Percentiles rank a stretch among this genome's conserved stretches.
phyloP scores from a whole-genome alignment of 92 coral and sea anemone species.

The Epizoanthus illoricatus region DNA sequence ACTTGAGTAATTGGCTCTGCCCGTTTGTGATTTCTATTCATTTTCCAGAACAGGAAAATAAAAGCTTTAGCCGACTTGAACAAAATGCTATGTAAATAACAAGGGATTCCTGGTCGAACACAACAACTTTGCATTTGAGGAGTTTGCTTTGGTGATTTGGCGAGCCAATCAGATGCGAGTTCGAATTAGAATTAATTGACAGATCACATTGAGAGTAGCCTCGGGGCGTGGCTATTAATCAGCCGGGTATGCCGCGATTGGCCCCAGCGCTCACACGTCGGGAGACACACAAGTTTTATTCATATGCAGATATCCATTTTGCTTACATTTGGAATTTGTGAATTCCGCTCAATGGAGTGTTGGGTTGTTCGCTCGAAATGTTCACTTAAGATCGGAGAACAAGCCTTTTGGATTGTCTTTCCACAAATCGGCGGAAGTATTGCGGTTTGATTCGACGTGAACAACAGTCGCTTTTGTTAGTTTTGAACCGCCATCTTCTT shows the following conservation, averaged over 20 bases:
- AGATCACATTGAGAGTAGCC: conserved; percentile 71
- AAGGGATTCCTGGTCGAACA: conserved; percentile 52
- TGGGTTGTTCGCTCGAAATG: conserved; percentile 25
- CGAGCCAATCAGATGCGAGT: conserved; percentile 72
- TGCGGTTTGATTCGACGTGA: not conserved
- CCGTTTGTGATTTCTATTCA: conserved; percentile 35
- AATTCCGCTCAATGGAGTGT: conserved; percentile 50
- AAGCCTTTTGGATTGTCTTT: not conserved
- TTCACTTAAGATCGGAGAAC: not conserved
- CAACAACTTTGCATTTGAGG: conserved; percentile 67
- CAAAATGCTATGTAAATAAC: conserved; percentile 80
- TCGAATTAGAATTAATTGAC: conserved; percentile 83
- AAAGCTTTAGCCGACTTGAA: conserved; percentile 52
- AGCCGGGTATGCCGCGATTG: conserved; percentile 76
- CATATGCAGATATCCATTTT: conserved; percentile 64
- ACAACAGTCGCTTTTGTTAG: conserved; percentile 3
- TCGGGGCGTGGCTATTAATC: conserved; percentile 92
- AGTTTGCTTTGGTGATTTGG: conserved; percentile 76
- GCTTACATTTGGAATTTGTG: conserved; percentile 63
- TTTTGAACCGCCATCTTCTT: conserved; percentile 39
- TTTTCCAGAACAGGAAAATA: conserved; percentile 58
- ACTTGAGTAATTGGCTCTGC: conserved; percentile 31
- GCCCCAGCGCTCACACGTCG: conserved; percentile 52
- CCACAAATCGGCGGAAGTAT: not conserved
- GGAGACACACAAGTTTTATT: conserved; percentile 72